Conservation (phyloP, 2,797 vertebrate species). For the Vireo griseus region DNA sequence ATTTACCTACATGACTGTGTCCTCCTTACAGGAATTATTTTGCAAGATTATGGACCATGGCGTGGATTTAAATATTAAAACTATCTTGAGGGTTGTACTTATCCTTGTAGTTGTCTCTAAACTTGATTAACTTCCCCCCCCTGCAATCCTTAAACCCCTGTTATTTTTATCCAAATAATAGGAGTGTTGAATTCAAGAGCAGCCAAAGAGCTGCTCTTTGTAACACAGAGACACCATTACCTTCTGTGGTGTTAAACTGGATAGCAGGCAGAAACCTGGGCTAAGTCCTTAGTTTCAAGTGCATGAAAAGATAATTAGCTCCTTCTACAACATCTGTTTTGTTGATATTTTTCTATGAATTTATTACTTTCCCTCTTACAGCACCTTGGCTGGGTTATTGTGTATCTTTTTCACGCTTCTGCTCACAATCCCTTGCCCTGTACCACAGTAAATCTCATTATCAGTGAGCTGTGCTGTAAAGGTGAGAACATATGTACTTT, state of each 20-base stretch:
- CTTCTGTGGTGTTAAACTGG: neutral
- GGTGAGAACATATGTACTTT: neutral
- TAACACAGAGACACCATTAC: neutral
- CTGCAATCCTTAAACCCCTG: neutral
- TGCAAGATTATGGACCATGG: neutral
- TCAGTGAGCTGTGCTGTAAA: neutral
- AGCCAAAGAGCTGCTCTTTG: neutral
- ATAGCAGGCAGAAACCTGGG: neutral
- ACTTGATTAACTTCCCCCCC: neutral
- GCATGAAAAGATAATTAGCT: neutral
- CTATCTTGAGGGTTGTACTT: neutral
- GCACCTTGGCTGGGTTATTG: neutral
- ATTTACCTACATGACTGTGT: neutral
- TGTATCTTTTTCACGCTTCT: neutral
- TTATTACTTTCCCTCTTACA: neutral
- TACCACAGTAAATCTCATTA: neutral
- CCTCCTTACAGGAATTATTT: neutral
- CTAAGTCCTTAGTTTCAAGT: neutral
- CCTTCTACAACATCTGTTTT: neutral
- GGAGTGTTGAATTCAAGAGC: neutral
- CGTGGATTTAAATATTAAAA: neutral
- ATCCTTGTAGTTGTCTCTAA: neutral
- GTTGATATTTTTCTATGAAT: neutral
- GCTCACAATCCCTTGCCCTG: neutral
- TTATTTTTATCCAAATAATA: neutral